phyloP scores from a whole-genome alignment of 2,113 vertebrate genomes.

The Rhabdomys dilectus region DNA sequence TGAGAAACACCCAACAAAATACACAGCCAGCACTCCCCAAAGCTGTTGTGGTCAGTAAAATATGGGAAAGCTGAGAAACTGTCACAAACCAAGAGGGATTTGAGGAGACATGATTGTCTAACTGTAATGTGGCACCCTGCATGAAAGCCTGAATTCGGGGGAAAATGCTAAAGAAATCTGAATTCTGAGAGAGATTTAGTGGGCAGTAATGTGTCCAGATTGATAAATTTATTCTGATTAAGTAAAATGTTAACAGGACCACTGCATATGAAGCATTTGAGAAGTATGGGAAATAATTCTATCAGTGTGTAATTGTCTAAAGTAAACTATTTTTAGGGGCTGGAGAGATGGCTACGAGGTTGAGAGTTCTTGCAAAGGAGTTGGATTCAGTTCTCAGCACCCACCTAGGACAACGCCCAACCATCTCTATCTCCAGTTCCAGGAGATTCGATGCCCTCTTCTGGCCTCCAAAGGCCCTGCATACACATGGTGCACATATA shows the following conservation, averaged over 20 bases:
- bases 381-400: background rate
- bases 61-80: background rate
- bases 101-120: background rate
- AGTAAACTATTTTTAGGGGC: background rate
- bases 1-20: background rate
- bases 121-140: background rate
- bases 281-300: constrained; percentile 14
- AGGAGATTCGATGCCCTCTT: background rate
- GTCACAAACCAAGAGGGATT: background rate
- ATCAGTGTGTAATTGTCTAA: constrained; percentile 29
- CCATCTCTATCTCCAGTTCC: background rate
- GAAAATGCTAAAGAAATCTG: background rate
- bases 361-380: background rate
- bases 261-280: background rate
- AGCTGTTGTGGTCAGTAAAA: constrained; percentile 6
- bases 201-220: background rate
- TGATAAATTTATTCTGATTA: background rate
- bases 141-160: background rate
- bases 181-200: background rate
- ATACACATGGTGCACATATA: background rate
- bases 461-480: background rate
- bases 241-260: background rate
- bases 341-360: background rate
- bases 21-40: background rate
- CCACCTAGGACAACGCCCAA: background rate